Evolutionary conservation across 2,113 vertebrate species (phyloP), one percentile per base, ranked within the genome.

Genomic region (Burhinus bistriatus): DNA sequence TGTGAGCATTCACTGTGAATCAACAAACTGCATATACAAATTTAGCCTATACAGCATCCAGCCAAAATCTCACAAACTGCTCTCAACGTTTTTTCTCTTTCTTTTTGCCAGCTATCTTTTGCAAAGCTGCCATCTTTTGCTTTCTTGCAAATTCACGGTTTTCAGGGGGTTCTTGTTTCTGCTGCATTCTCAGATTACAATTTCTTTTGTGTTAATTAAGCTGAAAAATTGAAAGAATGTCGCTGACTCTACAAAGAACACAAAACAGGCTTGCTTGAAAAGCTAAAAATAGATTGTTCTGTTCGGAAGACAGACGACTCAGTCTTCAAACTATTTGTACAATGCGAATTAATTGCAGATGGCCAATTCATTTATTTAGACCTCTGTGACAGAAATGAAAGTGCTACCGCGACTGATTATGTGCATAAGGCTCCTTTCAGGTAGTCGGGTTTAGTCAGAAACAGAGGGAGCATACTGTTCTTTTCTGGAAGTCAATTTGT

Each of bases 121-220:
- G 77, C 85, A 86, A 91, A 94, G 73, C 95, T 92, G 89, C 93
- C 81, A 70, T 92, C 79, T 86, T 94, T 91, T 65, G 32, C 94
- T 96, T 95, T 97, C 97, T 91, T 89, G 80, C 93, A 95, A 88
- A 96, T 97, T 97, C 94, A 95, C 90, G 92, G 66, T 92, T 95
- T 96, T 93, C 88, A 51, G 91, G 95, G 93, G 51, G 82, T 91
- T 95, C 83, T 88, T 96, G 90, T 97, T 97, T 92, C 96, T 95
- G 82, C 97, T 95, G 92, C 95, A 95, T 95, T 97, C 98, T 98
- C 98, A 93, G 94, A 98, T 98, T 98, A 97, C 95, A 55, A 85
- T 95, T 97, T 97, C 97, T 98, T 98, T 96, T 95, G 95, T 97
- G 97, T 97, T 98, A 98, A 98, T 98, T 97, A 97, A 97, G 96